Conservation (phyloP, 2,888 invertebrate genomes). For the Philereme vetulata region DNA sequence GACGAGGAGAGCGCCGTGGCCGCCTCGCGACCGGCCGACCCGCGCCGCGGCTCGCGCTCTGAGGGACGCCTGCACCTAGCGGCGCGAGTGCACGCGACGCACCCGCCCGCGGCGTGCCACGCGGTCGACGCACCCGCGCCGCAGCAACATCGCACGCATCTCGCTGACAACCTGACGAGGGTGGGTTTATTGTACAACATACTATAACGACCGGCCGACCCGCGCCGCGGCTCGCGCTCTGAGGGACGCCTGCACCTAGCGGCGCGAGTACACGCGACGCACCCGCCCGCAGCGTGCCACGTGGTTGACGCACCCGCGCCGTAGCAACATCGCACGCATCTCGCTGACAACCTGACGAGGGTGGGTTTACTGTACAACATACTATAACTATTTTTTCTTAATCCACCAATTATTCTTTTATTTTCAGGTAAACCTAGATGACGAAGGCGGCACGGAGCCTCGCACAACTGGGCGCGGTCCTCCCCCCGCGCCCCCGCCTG, state of each 20-base stretch:
- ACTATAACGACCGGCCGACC: conserved; percentile 72
- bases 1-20: conserved; percentile 88
- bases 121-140: conserved; percentile 80
- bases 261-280: conserved; percentile 84
- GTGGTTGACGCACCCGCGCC: conserved; percentile 80
- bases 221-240: conserved; percentile 88
- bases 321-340: conserved; percentile 79
- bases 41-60: conserved; percentile 88
- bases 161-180: conserved; percentile 84
- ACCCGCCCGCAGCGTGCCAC: conserved; percentile 81
- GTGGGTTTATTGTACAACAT: conserved; percentile 39
- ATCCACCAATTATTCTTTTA: background rate
- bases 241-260: conserved; percentile 90
- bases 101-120: conserved; percentile 82
- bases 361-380: conserved; percentile 39
- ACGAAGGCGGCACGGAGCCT: conserved; percentile 50
- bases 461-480: conserved; percentile 45
- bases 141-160: conserved; percentile 79
- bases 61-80: conserved; percentile 90
- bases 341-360: conserved; percentile 84
- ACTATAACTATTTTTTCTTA: no score
- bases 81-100: conserved; percentile 84
- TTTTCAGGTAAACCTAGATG: conserved; percentile 63
- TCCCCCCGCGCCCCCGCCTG: conserved; percentile 64
- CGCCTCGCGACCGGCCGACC: conserved; percentile 81